phyloP scores from a whole-genome alignment of 2,888 invertebrate genomes.

The Diloba caeruleocephala region DNA sequence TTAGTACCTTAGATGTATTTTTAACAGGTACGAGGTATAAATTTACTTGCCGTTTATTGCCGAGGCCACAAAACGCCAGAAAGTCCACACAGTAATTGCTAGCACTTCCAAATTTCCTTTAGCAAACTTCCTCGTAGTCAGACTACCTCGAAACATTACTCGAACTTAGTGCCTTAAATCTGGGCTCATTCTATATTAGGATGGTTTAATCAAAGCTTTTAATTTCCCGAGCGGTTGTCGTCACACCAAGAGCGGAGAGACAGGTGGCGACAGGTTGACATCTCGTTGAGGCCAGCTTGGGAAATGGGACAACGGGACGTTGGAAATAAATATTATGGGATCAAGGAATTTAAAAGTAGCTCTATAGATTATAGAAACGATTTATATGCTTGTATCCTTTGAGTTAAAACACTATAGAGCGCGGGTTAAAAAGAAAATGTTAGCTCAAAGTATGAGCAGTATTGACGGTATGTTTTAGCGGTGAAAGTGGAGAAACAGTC shows the following conservation, averaged over 20 bases:
- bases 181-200: constrained; percentile 42
- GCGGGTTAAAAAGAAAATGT: not conserved
- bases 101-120: not conserved
- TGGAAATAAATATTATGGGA: constrained; percentile 19
- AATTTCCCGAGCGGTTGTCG: constrained; percentile 64
- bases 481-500: no score
- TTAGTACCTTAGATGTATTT: no score
- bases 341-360: constrained; percentile 20
- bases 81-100: no score
- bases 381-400: not conserved
- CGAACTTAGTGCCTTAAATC: constrained; percentile 16
- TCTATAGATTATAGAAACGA: constrained; percentile 2
- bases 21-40: no score
- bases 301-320: constrained; percentile 31
- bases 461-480: no score
- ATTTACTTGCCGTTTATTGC: no score
- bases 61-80: no score
- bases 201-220: constrained; percentile 62
- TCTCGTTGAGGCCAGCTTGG: constrained; percentile 32
- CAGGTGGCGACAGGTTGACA: constrained; percentile 63
- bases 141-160: constrained; percentile 4
- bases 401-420: not conserved
- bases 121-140: constrained; percentile 1
- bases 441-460: no score
- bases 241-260: constrained; percentile 35